A percentile compares a stretch with the other conserved stretches of the same genome.
Evolutionary conservation across 2,797 vertebrate genomes (phyloP).

Genomic region (Xerus rutilus): DNA sequence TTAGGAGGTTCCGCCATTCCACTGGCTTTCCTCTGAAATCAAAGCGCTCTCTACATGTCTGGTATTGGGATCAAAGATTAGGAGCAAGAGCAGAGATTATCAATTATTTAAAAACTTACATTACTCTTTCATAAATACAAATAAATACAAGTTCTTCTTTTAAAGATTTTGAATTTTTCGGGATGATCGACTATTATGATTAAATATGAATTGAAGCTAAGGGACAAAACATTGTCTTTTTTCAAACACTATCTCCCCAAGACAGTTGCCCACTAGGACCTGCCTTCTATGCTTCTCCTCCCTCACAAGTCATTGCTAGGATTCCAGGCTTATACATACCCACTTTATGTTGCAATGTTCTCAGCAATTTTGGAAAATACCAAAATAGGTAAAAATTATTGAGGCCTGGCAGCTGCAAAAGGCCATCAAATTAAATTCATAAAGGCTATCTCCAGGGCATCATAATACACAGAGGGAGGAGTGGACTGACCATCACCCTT

Average conservation of each 20-base stretch:
- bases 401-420: conserved; percentile 85
- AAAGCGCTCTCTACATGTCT: background rate
- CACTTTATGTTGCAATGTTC: background rate
- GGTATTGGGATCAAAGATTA: background rate
- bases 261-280: background rate
- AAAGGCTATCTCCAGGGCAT: conserved; percentile 63
- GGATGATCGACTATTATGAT: background rate
- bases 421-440: conserved; percentile 82
- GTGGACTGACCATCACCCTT: conserved; percentile 19
- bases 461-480: background rate
- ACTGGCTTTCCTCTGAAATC: background rate
- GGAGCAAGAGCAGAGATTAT: background rate
- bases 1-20: background rate
- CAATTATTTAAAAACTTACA: background rate
- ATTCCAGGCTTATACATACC: background rate
- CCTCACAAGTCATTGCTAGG: background rate
- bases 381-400: conserved; percentile 81
- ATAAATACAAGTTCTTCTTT: background rate
- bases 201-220: conserved; percentile 24
- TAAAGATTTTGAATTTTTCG: background rate
- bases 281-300: background rate
- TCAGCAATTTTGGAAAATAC: conserved; percentile 70
- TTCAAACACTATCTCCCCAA: background rate
- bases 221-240: background rate
- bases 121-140: background rate